phyloP scores from a whole-genome alignment of 2,113 vertebrate genomes.

The Nematolebias whitei region DNA sequence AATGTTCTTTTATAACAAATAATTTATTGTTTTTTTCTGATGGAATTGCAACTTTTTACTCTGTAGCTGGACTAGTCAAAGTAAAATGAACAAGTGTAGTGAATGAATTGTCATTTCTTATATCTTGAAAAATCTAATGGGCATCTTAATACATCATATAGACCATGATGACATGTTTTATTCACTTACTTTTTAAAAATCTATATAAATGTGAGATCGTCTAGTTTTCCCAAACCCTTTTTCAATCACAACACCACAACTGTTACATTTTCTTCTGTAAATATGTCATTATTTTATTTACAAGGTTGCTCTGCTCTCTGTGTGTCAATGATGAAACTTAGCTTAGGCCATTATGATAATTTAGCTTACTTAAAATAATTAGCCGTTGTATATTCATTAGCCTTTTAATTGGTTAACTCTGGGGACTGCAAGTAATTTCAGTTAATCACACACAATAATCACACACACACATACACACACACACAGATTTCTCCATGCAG shows the following conservation, averaged over 20 bases:
- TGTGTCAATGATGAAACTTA: conserved; percentile 56
- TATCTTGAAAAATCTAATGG: not conserved
- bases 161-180: no score
- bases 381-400: conserved; percentile 82
- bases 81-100: conserved; percentile 26
- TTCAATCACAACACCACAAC: conserved; percentile 29
- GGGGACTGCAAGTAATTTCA: conserved; percentile 70
- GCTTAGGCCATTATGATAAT: conserved; percentile 73
- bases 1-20: not conserved
- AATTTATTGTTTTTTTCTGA: no score
- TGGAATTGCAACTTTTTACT: no score
- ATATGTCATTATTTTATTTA: conserved; percentile 27
- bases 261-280: conserved; percentile 28
- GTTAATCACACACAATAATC: conserved; percentile 73
- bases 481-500: conserved; percentile 27
- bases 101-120: conserved; percentile 3
- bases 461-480: conserved; percentile 45
- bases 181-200: not conserved
- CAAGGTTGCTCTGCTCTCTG: conserved; percentile 26
- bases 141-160: no score
- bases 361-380: conserved; percentile 78
- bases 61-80: not conserved
- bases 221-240: conserved; percentile 35
- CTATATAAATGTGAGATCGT: not conserved
- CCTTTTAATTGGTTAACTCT: conserved; percentile 79